Percentiles rank a stretch among this genome's conserved stretches.
phyloP scores from a whole-genome alignment of 2,113 vertebrate genomes.

The Ia io region DNA sequence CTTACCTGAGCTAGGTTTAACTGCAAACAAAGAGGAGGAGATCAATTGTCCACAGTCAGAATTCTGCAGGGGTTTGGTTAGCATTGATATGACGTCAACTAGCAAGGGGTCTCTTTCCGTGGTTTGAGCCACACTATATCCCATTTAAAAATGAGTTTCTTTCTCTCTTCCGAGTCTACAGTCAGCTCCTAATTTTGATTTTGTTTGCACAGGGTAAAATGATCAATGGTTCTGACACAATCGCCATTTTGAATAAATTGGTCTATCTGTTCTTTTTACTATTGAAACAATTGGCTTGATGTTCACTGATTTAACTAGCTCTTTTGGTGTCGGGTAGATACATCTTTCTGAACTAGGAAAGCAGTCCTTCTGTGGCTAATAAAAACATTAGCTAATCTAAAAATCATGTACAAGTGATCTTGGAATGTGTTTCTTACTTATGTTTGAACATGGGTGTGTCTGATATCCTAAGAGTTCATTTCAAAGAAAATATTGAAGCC shows the following conservation, averaged over 20 bases:
- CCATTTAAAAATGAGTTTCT: conserved; percentile 36
- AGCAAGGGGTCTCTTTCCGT: neutral
- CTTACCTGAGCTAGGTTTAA: neutral
- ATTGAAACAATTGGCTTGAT: conserved; percentile 5
- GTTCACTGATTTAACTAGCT: conserved; percentile 3
- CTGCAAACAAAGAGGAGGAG: neutral
- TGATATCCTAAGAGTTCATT: conserved; percentile 10
- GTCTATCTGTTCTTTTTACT: neutral
- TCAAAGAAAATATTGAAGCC: conserved; percentile 36
- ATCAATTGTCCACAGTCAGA: neutral
- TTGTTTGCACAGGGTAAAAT: neutral
- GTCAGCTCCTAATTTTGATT: conserved; percentile 2
- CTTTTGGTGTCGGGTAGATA: conserved; percentile 8
- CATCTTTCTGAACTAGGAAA: neutral
- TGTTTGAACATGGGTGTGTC: neutral
- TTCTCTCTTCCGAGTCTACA: neutral
- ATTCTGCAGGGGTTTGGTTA: neutral
- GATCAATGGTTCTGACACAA: neutral
- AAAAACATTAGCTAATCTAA: conserved; percentile 44
- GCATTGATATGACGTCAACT: neutral
- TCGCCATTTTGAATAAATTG: conserved; percentile 15
- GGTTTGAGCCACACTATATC: neutral
- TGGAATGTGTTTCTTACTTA: neutral
- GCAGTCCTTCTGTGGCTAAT: neutral
- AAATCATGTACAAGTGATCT: conserved; percentile 39